Conservation (phyloP, 1,140 invertebrate genomes). For the Streblospio benedicti region DNA sequence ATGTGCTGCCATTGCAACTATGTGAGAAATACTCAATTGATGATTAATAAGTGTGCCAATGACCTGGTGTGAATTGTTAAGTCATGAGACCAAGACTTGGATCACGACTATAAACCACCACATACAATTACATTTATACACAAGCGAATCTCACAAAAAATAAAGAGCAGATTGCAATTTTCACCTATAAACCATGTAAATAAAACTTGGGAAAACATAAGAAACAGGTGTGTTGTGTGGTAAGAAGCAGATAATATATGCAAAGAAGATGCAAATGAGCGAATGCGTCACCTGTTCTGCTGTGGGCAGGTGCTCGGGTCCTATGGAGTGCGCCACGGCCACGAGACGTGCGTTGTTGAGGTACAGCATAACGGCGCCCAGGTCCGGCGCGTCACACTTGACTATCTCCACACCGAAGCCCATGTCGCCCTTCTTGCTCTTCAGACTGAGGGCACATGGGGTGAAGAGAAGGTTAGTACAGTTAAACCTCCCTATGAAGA, state of each 20-base stretch:
- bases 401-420: conserved; percentile 14
- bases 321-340: conserved; percentile 13
- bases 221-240: neutral
- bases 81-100: too few relatives aligned
- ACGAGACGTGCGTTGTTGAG: conserved; percentile 18
- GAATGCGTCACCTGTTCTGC: conserved; percentile 8
- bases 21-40: too few relatives aligned
- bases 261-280: neutral
- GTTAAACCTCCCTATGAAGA: too few relatives aligned
- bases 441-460: conserved; percentile 11
- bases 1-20: too few relatives aligned
- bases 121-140: too few relatives aligned
- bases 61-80: too few relatives aligned
- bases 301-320: conserved; percentile 1
- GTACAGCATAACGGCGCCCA: conserved; percentile 12
- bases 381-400: conserved; percentile 1
- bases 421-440: conserved; percentile 2
- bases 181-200: neutral
- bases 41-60: too few relatives aligned
- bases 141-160: too few relatives aligned
- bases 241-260: neutral
- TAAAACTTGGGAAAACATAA: neutral
- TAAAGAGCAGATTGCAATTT: neutral
- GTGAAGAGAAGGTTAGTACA: too few relatives aligned
- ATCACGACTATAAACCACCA: too few relatives aligned